A percentile compares a stretch with the other conserved stretches of the same genome.
These are phyloP conservation scores for Crocuta crocuta DNA, from an alignment of 2,113 vertebrate species.

Conservation along the genomic window DNA sequence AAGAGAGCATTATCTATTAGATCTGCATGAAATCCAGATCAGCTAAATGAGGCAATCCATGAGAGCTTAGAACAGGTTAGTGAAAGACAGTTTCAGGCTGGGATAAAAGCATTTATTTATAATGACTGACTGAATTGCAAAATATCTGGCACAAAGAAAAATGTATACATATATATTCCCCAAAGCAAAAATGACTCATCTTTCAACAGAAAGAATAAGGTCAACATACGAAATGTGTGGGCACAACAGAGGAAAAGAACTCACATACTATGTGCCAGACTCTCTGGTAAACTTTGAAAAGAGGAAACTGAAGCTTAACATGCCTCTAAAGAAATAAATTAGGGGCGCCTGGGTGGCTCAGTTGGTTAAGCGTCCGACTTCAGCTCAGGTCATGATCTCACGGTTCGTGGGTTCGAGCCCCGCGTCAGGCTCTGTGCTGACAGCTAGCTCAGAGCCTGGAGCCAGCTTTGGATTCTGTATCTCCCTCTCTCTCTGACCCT, in stretches of 20 bases:
- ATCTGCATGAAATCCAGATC: neutral
- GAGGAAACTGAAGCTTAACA: neutral
- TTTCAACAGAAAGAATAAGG: neutral
- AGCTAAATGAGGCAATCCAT: neutral
- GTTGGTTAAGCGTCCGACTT: no score
- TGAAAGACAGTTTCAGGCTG: neutral
- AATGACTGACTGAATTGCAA: neutral
- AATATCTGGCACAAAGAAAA: neutral
- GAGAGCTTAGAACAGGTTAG: neutral
- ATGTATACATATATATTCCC: neutral
- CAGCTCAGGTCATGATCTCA: no score
- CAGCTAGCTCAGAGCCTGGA: no score
- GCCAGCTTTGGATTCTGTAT: no score
- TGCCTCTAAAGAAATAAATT: neutral
- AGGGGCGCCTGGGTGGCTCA: no score
- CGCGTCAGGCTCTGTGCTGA: no score
- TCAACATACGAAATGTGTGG: neutral
- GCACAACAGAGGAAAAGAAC: neutral
- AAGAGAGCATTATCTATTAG: neutral
- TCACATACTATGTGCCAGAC: neutral
- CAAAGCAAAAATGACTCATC: neutral
- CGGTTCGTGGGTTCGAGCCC: no score
- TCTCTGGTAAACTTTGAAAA: neutral
- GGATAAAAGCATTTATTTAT: neutral
- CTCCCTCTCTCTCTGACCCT: no score